Conservation (phyloP, 2,113 vertebrate genomes). For the Haemorhous mexicanus region DNA sequence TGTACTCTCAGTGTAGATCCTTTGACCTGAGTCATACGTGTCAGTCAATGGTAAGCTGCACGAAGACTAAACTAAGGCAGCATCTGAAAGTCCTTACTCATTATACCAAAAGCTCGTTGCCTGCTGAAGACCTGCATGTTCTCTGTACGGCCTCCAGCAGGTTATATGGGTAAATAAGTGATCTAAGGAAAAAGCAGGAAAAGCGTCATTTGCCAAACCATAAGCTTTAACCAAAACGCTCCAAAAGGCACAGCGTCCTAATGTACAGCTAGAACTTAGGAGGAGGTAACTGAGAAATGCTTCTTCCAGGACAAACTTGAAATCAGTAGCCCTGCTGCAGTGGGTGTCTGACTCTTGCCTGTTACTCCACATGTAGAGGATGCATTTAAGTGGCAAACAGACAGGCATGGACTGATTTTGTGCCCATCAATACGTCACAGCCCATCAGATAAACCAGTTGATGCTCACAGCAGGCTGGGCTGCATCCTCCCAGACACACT, state of each 20-base stretch:
- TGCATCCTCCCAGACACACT: fast-evolving
- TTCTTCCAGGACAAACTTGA: background rate
- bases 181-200: background rate
- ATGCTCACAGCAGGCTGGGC: background rate
- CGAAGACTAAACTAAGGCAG: background rate
- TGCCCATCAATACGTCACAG: background rate
- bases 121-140: background rate
- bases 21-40: background rate
- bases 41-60: background rate
- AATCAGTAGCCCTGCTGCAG: background rate
- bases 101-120: background rate
- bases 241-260: background rate
- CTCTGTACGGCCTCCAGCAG: background rate
- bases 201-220: background rate
- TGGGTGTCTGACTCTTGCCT: background rate
- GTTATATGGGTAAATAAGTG: background rate
- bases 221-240: background rate
- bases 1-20: background rate
- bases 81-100: background rate
- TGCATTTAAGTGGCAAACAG: background rate
- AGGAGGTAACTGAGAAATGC: background rate
- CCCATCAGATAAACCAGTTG: background rate
- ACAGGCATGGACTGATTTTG: background rate
- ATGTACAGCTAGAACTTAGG: background rate
- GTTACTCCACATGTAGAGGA: background rate